Evolutionary conservation across 2,888 invertebrate genomes (phyloP), one percentile per base, ranked within the genome.

Genomic region (Tinea semifulvella): DNA sequence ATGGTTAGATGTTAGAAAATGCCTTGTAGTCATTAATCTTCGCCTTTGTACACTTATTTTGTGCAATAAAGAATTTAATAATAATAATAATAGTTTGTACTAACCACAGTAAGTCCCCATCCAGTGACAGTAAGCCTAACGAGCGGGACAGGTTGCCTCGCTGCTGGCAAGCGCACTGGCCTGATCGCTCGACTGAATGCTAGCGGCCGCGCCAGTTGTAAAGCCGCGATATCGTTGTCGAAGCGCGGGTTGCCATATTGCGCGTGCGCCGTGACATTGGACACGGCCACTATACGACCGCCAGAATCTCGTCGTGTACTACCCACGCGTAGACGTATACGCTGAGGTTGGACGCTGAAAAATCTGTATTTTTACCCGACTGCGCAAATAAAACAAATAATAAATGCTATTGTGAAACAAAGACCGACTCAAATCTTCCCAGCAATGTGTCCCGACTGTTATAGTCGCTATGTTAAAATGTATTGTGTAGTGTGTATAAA

Each of bases 91-190:
- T n/a, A n/a, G n/a, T n/a, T n/a, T n/a, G 6, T 50, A 65, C 69
- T 67, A 49, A 82, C 82, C 50, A 71, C 74, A 45, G 79, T 77
- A 1, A 77, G 55, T 1, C 82, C 82, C 82, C 82, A 82, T 1
- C 82, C 82, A 0, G 79, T 74, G 1, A 81, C 76, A 4, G 77
- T 75, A 0, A 82, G 56, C 43, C 76, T 56, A 0, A 75, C 76
- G 0, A 79, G 54, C 0, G 82, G 81, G 5, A 82, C 70, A 0
- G 60, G 52, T 49, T 74, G 70, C 0, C 70, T 52, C 1, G 57
- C 54, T 49, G 55, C 56, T 0, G 82, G 80, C 27, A 82, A 53
- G 35, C 71, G 55, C 6, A 79, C 68, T 0, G 79, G 49, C 22
- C 68, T 56, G n/a, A 80, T 52, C 2, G 62, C 59, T 0, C 56